Evolutionary conservation across 2,888 invertebrate species (phyloP).

Genomic region (Onthophagus sagittarius): DNA sequence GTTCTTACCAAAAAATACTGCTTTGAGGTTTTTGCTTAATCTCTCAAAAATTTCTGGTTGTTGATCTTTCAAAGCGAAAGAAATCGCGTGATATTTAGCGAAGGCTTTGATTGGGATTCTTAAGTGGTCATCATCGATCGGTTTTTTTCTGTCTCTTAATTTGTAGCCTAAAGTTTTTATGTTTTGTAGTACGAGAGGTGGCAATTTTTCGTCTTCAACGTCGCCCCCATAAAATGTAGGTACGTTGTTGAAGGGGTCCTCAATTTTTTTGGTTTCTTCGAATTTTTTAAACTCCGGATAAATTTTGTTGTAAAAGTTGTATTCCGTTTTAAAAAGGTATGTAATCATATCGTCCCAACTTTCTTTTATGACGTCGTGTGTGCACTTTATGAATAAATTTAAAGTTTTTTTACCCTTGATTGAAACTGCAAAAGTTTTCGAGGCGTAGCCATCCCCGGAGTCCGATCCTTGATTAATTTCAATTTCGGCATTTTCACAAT

Average conservation of each 20-base stretch:
- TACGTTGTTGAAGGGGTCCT: slow-evolving; percentile 13
- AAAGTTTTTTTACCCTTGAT: slow-evolving; percentile 8
- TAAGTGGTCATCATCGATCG: slow-evolving; percentile 21
- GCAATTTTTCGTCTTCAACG: slow-evolving; percentile 6
- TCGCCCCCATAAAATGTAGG: slow-evolving; percentile 17
- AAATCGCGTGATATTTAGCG: slow-evolving; percentile 22
- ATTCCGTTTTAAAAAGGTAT: slow-evolving; percentile 18
- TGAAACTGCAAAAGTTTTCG: slow-evolving; percentile 3
- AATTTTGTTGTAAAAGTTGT: slow-evolving; percentile 17
- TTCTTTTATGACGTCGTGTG: background rate
- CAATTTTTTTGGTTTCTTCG: slow-evolving; percentile 6
- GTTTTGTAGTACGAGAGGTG: slow-evolving; percentile 21
- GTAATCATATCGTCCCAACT: background rate
- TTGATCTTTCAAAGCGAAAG: slow-evolving; percentile 22
- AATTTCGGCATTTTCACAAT: background rate
- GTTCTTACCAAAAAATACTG: slow-evolving; percentile 4
- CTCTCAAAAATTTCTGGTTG: slow-evolving; percentile 11
- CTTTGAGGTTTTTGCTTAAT: background rate
- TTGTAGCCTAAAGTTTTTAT: slow-evolving; percentile 17
- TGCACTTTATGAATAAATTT: slow-evolving; percentile 15
- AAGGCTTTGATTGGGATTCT: slow-evolving; percentile 18
- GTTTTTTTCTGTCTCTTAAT: slow-evolving; percentile 18
- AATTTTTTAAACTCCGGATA: slow-evolving; percentile 16
- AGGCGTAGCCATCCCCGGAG: slow-evolving; percentile 16
- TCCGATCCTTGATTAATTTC: slow-evolving; percentile 6